Evolutionary conservation across 2,797 vertebrate species (phyloP), one percentile per base, ranked within the genome.

Genomic region (Sebastolobus altivelis): DNA sequence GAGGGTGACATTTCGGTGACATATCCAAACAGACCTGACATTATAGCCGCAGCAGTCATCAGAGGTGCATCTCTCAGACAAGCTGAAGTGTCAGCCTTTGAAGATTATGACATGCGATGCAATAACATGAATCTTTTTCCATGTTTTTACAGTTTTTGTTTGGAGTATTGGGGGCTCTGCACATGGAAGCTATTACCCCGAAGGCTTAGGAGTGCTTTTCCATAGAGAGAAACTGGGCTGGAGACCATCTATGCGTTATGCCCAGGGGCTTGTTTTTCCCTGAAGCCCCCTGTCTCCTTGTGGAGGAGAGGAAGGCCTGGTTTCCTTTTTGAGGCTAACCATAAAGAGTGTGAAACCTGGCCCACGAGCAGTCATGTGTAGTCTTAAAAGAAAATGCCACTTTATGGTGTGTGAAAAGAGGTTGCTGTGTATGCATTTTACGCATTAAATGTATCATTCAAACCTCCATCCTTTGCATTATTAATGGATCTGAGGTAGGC

Each of bases 121-220:
- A 92, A 93, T 93, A 93, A 94, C 85, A 87, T 72, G 16, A 82
- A 83, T 88, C 77, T 84, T 91, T 94, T 90, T 80, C 83, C 67
- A 27, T 91, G 89, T 92, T 94, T 85, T 91, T 92, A 86, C 68
- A 90, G 82, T 92, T 90, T 60, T 87, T 92, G 85, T 93, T 92
- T 90, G 76, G 84, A 81, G 84, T 88, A 79, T 88, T 40, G 66
- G 71, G 70, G 73, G 77, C 82, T 86, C 38, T 86, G 85, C 95
- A 95, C 79, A 93, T 95, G 94, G 93, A 94, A 94, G 87, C 87
- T 84, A 96, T 95, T 95, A 94, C 77, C 75, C 83, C 60, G 75
- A 89, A 92, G 88, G 88, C 81, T 89, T 79, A 83, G 81, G 87
- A 90, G 77, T 82, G 79, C 87, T 88, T 93, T 92, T 93, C 90